Evolutionary conservation across 2,888 invertebrate genomes (phyloP).

Genomic region (Stenchaetothrips biformis): DNA sequence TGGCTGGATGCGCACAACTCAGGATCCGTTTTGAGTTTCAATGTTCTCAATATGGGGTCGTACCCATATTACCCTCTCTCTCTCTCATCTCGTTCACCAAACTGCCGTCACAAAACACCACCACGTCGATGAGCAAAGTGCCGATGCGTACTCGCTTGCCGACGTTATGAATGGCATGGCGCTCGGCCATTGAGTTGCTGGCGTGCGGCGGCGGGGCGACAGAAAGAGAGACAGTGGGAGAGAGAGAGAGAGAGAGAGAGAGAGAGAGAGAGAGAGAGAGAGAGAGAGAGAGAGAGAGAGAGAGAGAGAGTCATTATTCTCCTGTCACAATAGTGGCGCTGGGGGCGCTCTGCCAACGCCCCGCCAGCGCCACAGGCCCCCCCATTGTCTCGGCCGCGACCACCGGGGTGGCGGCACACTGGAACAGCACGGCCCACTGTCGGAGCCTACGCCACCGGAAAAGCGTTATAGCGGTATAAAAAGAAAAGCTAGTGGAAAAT

Average conservation of each 20-base stretch:
- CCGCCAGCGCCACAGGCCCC: background rate
- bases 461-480: too few species aligned
- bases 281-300: background rate
- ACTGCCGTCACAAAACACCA: conserved; percentile 26
- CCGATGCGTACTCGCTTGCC: background rate
- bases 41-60: too few species aligned
- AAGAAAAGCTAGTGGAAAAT: too few species aligned
- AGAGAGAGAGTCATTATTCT: background rate
- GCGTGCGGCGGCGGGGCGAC: background rate
- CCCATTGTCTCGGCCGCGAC: background rate
- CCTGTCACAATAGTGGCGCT: background rate
- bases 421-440: background rate
- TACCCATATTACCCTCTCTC: too few species aligned
- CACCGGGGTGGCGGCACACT: background rate
- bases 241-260: background rate
- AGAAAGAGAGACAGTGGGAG: background rate
- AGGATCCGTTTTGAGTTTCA: too few species aligned
- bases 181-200: background rate
- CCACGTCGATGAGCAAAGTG: background rate
- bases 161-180: background rate
- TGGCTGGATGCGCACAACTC: too few species aligned
- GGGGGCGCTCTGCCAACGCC: background rate
- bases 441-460: too few species aligned
- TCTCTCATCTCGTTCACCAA: too few species aligned
- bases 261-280: background rate